These are phyloP conservation scores for Albula goreensis DNA, from an alignment of 2,113 vertebrate genomes.

Conservation along the genomic window DNA sequence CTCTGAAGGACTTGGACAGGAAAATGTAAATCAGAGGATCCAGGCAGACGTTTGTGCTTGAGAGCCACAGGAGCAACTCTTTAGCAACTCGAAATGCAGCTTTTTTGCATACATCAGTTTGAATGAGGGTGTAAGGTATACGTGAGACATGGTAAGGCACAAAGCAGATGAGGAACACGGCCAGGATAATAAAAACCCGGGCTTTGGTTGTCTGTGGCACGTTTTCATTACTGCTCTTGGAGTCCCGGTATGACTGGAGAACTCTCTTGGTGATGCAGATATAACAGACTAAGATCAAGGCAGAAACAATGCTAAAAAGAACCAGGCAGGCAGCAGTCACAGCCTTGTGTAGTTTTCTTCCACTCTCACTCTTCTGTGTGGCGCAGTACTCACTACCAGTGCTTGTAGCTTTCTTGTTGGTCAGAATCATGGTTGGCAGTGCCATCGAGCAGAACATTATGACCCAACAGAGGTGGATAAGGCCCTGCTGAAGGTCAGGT, in stretches of 20 bases:
- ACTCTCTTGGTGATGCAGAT: constrained; percentile 74
- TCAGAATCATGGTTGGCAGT: constrained; percentile 69
- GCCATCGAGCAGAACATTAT: constrained; percentile 62
- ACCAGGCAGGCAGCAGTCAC: constrained; percentile 70
- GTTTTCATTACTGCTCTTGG: constrained; percentile 55
- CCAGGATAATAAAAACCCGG: constrained; percentile 72
- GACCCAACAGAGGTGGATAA: constrained; percentile 62
- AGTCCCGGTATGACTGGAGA: constrained; percentile 69
- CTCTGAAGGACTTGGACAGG: constrained; percentile 67
- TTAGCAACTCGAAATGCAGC: constrained; percentile 63
- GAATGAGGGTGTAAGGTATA: constrained; percentile 70
- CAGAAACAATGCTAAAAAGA: constrained; percentile 69
- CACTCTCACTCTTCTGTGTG: constrained; percentile 62
- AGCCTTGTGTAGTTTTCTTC: constrained; percentile 67
- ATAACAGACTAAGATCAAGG: constrained; percentile 70
- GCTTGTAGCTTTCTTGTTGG: constrained; percentile 44
- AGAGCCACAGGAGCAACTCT: constrained; percentile 72
- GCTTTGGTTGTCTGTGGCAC: constrained; percentile 62
- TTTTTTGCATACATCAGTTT: constrained; percentile 63
- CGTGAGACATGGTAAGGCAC: constrained; percentile 69
- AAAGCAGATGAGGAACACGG: constrained; percentile 72
- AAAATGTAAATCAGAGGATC: constrained; percentile 77
- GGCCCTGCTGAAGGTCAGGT: constrained; percentile 54
- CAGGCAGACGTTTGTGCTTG: constrained; percentile 69
- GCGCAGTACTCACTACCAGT: constrained; percentile 51